phyloP scores from a whole-genome alignment of 1,140 invertebrate species.

The Drosophila ohnishii region DNA sequence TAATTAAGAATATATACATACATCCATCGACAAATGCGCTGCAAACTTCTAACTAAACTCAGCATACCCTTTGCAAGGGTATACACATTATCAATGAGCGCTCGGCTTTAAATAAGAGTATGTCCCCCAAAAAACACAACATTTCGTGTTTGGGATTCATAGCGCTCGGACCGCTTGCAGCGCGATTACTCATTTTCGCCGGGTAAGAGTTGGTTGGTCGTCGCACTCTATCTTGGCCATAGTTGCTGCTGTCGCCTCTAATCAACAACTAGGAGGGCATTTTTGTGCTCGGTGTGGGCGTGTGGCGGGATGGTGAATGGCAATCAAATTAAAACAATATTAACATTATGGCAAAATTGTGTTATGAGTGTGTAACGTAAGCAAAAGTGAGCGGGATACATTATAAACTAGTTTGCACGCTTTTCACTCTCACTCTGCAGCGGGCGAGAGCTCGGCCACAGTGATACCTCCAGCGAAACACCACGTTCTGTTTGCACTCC shows the following conservation, averaged over 20 bases:
- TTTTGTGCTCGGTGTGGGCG: not conserved
- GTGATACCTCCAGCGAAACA: not conserved
- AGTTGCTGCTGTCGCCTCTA: slow-evolving; percentile 9
- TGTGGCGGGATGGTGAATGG: not conserved
- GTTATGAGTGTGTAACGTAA: slow-evolving; percentile 30
- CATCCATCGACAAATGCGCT: not conserved
- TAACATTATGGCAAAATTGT: slow-evolving; percentile 11
- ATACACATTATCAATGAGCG: slow-evolving; percentile 31
- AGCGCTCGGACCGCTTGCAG: slow-evolving; percentile 34
- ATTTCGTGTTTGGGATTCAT: slow-evolving; percentile 47
- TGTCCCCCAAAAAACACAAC: slow-evolving; percentile 46
- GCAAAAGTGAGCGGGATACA: slow-evolving; percentile 55
- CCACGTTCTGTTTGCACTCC: slow-evolving; percentile 5
- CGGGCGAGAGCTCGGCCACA: slow-evolving; percentile 13
- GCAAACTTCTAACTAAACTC: not conserved
- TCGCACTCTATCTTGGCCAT: not conserved
- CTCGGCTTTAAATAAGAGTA: slow-evolving; percentile 56
- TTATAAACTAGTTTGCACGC: slow-evolving; percentile 53
- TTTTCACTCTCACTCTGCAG: slow-evolving; percentile 38
- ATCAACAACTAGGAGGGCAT: slow-evolving; percentile 15
- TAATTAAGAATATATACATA: no score
- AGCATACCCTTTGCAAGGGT: not conserved
- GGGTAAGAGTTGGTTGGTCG: slow-evolving; percentile 47
- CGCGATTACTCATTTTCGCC: slow-evolving; percentile 10
- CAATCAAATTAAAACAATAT: slow-evolving; percentile 17